Evolutionary conservation across 2,113 vertebrate species (phyloP), one percentile per base, ranked within the genome.

Genomic region (Acanthisitta chloris): DNA sequence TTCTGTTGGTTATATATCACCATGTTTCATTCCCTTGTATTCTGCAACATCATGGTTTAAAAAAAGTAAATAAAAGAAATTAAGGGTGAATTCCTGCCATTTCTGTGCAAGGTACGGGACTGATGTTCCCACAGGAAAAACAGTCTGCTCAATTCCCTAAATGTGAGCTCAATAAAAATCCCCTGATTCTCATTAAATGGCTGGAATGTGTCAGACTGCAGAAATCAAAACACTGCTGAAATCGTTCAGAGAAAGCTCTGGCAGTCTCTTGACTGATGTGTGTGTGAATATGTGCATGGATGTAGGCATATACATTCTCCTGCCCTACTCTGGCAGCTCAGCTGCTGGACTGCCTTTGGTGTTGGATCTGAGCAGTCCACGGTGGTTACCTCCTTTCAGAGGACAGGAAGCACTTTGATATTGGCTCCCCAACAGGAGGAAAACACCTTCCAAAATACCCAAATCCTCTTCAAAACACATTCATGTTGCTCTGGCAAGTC

Each of bases 161-260:
- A 91, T 85, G 64, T 20, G 62, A 82, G 81, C 74, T 80, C 81
- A 90, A 0, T 70, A 90, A 94, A 94, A 95, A 51, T 81, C 87
- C 74, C 90, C 76, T 92, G 91, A 67, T 95, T 88, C 94, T 96
- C 80, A 90, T 93, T 95, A 90, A 93, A 81, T 78, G 59, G 67
- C 86, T 96, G 92, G 94, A 97, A 93, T 94, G 76, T 88, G 59
- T 93, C 80, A 86, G 82, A 62, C 76, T 95, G 76, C 48, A 93
- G 95, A 81, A 95, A 69, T 88, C 67, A 88, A 92, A 95, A 95
- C 76, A 90, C 67, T 70, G 69, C 82, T 90, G 91, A 90, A 95
- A 93, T 51, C 4, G 0, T 78, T 92, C 77, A 70, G 82, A 93
- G 54, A 70, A 67, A 92, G 38, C 46, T 88, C 49, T 58, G 54